Base-by-base conservation (phyloP, 2,113 vertebrate genomes). In the Muntiacus muntjak region DNA sequence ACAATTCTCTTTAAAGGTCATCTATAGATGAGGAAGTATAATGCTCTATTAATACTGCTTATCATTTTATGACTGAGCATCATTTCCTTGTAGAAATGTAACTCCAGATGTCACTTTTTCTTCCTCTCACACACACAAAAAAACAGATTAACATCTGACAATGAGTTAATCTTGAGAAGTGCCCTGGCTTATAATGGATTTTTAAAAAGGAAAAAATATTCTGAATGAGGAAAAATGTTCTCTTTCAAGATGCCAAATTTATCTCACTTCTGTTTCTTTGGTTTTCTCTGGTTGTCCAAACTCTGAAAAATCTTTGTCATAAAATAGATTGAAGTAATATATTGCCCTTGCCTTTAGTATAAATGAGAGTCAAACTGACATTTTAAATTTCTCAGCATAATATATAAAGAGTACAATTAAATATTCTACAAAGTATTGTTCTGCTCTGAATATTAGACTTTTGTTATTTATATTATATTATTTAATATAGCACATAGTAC, bases 1-100 rank as follows among this genome's bases (percentile, higher is more conserved):
- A 99, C 96, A 98, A 99, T 99, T 99, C 98, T 98, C 94, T 97
- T 98, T 98, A 99, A 99, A 99, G 99, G 99, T 99, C 99, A 99
- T 98, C 91, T 92, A 98, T 96, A 99, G 97, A 99, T 98, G 98
- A 98, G 97, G 98, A 98, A 97, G 95, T 98, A 98, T 98, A 98
- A 97, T 95, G 60, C 87, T 98, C 97, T 98, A 33, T 98, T 99
- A 99, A 99, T 98, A 98, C 97, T 98, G 95, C 98, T 98, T 98
- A 93, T 98, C 98, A 98, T 98, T 98, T 98, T 98, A 98, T 97
- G 67, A 95, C 92, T 97, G 64, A 94, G 64, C 98, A 60, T 98
- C 96, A 95, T 93, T 97, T 89, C 94, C 97, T 98, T 86, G 62
- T 74, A 96, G 94, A 98, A 98, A 98, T 23, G 14, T 95, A 98